A percentile compares a stretch with the other conserved stretches of the same genome.
Conservation (phyloP, 2,888 invertebrate species). For the Teinopalpus imperialis region DNA sequence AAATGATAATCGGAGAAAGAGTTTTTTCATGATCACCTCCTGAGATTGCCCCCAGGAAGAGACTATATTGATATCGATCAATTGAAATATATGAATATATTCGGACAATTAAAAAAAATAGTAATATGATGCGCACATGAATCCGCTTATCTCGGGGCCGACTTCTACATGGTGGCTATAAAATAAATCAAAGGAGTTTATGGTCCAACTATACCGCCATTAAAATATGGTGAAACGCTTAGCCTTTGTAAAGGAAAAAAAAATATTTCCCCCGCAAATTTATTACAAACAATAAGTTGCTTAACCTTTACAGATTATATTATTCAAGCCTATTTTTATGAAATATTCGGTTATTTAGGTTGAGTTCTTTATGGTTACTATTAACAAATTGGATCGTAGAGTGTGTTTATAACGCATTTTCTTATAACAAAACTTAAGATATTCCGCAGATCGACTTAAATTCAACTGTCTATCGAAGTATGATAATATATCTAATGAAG, state of each 20-base stretch:
- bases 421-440: conserved; percentile 6
- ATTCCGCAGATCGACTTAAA: too few species aligned
- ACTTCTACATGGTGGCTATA: conserved; percentile 52
- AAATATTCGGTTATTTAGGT: conserved; percentile 12
- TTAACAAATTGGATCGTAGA: conserved; percentile 13
- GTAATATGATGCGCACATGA: too few species aligned
- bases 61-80: too few species aligned
- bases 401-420: conserved; percentile 2
- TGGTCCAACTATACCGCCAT: conserved; percentile 69
- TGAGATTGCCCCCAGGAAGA: too few species aligned
- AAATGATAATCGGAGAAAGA: too few species aligned
- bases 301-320: conserved; percentile 24
- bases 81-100: too few species aligned
- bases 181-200: conserved; percentile 78
- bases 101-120: too few species aligned
- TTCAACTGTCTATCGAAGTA: too few species aligned
- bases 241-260: conserved; percentile 48
- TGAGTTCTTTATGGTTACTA: conserved; percentile 6
- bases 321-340: conserved; percentile 17
- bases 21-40: too few species aligned
- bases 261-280: conserved; percentile 27
- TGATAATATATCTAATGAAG: too few species aligned
- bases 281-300: conserved; percentile 26
- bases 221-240: conserved; percentile 75
- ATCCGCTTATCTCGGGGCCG: conserved; percentile 30